phyloP scores from a whole-genome alignment of 2,888 invertebrate genomes.

The Thalpophila matura region DNA sequence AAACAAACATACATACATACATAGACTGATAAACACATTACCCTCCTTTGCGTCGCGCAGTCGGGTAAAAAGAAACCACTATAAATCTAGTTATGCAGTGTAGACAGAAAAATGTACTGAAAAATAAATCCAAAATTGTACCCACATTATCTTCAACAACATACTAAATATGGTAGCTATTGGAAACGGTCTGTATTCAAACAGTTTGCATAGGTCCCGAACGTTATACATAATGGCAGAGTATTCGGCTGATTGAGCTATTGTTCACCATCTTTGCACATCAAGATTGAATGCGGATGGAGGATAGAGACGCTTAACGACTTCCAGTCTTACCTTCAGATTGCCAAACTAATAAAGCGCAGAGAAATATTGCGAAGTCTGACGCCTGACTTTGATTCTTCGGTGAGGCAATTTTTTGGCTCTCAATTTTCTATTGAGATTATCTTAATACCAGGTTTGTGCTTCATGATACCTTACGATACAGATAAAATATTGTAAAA shows the following conservation, averaged over 20 bases:
- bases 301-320: constrained; percentile 19
- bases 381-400: too few species aligned
- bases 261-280: constrained; percentile 58
- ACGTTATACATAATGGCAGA: constrained; percentile 39
- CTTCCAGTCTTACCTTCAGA: not conserved
- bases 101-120: not conserved
- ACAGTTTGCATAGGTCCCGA: constrained; percentile 48
- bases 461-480: too few species aligned
- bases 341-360: too few species aligned
- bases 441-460: too few species aligned
- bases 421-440: too few species aligned
- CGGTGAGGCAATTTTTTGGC: too few species aligned
- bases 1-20: too few species aligned
- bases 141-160: constrained; percentile 12
- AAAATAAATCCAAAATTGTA: not conserved
- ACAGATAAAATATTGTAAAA: too few species aligned
- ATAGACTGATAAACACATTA: too few species aligned
- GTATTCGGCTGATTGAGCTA: constrained; percentile 56
- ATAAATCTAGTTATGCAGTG: too few species aligned
- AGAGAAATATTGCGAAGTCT: not conserved
- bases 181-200: constrained; percentile 36
- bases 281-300: constrained; percentile 48
- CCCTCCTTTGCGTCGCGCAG: too few species aligned
- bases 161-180: constrained; percentile 12
- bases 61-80: not conserved